Evolutionary conservation across 2,888 invertebrate species (phyloP).

Genomic region (Matsumyia berberina): DNA sequence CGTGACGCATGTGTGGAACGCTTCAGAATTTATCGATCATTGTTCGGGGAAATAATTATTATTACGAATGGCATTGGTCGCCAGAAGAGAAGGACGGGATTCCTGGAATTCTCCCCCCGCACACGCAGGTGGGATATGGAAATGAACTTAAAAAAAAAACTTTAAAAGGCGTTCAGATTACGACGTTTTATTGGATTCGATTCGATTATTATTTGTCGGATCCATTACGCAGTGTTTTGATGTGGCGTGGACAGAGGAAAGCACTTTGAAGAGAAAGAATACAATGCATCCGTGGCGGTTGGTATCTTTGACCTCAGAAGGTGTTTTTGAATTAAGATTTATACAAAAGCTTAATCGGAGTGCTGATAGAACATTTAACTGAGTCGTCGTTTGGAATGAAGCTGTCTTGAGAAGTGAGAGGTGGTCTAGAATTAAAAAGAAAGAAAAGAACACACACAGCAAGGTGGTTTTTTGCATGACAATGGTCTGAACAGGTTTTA

Average conservation of each 20-base stretch:
- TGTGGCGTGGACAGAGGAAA: slow-evolving; percentile 19
- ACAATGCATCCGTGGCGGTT: background rate
- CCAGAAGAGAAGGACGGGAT: slow-evolving; percentile 34
- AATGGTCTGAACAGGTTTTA: too few species aligned
- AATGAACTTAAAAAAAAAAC: slow-evolving; percentile 46
- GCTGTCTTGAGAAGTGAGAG: too few species aligned
- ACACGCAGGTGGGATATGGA: slow-evolving; percentile 54
- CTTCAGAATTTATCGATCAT: slow-evolving; percentile 52
- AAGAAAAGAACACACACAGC: too few species aligned
- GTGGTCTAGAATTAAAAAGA: too few species aligned
- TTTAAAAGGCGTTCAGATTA: slow-evolving; percentile 51
- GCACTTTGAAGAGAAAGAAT: slow-evolving; percentile 29
- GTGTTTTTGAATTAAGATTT: background rate
- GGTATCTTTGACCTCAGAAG: slow-evolving; percentile 32
- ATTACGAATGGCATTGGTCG: slow-evolving; percentile 37
- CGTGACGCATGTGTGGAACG: slow-evolving; percentile 60
- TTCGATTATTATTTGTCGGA: slow-evolving; percentile 22
- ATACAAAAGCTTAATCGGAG: background rate
- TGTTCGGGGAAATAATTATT: slow-evolving; percentile 53
- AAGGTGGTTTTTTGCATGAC: too few species aligned
- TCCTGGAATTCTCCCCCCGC: slow-evolving; percentile 40
- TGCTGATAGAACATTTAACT: background rate
- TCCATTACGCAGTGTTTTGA: slow-evolving; percentile 9
- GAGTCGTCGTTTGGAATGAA: too few species aligned
- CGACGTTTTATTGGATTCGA: slow-evolving; percentile 38